phyloP scores from a whole-genome alignment of 2,797 vertebrate genomes.

The Acridotheres tristis region DNA sequence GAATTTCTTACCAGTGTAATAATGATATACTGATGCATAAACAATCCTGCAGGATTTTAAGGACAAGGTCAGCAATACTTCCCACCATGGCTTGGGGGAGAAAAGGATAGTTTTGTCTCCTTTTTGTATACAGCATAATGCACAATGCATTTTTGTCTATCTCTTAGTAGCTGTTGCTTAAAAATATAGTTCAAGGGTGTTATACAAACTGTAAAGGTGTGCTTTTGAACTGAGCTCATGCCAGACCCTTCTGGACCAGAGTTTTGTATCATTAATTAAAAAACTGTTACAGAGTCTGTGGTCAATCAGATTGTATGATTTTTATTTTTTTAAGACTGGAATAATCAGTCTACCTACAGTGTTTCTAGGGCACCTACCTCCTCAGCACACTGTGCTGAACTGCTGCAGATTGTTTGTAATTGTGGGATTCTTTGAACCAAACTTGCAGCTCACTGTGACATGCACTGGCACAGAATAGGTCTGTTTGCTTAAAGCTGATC shows the following conservation, averaged over 20 bases:
- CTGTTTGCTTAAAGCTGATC: background rate
- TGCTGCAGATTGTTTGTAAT: constrained; percentile 54
- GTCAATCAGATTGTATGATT: constrained; percentile 58
- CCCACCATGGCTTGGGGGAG: constrained; percentile 90
- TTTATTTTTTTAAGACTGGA: background rate
- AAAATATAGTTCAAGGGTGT: constrained; percentile 72
- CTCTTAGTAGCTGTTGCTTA: constrained; percentile 78
- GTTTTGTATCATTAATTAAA: constrained; percentile 63
- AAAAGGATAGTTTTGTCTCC: constrained; percentile 84
- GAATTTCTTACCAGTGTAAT: constrained; percentile 96
- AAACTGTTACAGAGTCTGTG: constrained; percentile 69
- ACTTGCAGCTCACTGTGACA: constrained; percentile 72
- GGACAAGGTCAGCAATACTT: constrained; percentile 94
- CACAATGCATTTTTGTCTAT: constrained; percentile 78
- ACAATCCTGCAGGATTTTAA: constrained; percentile 95
- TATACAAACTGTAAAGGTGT: constrained; percentile 76
- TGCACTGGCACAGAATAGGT: constrained; percentile 53
- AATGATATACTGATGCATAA: constrained; percentile 86
- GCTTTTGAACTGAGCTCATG: constrained; percentile 60
- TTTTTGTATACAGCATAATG: constrained; percentile 81
- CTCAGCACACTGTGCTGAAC: constrained; percentile 21
- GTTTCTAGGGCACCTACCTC: constrained; percentile 60
- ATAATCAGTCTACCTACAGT: constrained; percentile 26
- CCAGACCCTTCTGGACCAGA: constrained; percentile 68
- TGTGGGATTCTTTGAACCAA: constrained; percentile 68